Base-by-base conservation (phyloP, 2,797 vertebrate species). In the Rhabdomys pumilio region DNA sequence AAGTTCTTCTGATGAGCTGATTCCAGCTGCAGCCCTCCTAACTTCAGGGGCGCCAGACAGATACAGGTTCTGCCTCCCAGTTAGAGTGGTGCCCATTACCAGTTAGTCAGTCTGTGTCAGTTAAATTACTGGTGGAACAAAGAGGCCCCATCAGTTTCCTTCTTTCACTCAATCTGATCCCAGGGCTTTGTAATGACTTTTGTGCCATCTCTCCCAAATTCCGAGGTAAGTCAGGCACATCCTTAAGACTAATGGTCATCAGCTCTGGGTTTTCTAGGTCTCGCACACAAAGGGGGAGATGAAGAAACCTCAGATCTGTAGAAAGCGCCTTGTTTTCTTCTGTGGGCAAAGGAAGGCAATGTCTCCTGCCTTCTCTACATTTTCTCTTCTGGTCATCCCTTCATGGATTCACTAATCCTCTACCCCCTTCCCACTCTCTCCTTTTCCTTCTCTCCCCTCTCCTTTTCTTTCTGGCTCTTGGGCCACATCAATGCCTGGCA, bases 151-250 rank as follows among this genome's bases (percentile, higher is more conserved):
- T 98, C 97, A 98, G 98, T 97, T 98, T 97, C 95, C 97, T 97
- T 96, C 87, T 87, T 91, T 75, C 73, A 41, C 34, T 79, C 93
- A 97, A 73, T 80, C 96, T 94, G 96, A 98, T 98, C 97, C 98
- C 98, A 98, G 98, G 98, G 98, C 98, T 98, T 98, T 98, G 97
- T 98, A 98, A 97, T 98, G 97, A 98, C 98, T 98, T 98, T 97
- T 98, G 97, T 97, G 98, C 98, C 98, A 98, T 98, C 98, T 98
- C 98, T 97, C 98, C 95, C 97, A 96, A 98, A 98, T 98, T 93
- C 8, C 65, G 97, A 98, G 97, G 97, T 98, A 98, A 98, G 97
- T 98, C 98, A 98, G 97, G 97, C 98, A 98, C 98, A 98, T 97
- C 95, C 97, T 98, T 98, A 98, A 98, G 98, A 97, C 98, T 98